phyloP scores from a whole-genome alignment of 2,113 vertebrate genomes.

The Pelodiscus sinensis region DNA sequence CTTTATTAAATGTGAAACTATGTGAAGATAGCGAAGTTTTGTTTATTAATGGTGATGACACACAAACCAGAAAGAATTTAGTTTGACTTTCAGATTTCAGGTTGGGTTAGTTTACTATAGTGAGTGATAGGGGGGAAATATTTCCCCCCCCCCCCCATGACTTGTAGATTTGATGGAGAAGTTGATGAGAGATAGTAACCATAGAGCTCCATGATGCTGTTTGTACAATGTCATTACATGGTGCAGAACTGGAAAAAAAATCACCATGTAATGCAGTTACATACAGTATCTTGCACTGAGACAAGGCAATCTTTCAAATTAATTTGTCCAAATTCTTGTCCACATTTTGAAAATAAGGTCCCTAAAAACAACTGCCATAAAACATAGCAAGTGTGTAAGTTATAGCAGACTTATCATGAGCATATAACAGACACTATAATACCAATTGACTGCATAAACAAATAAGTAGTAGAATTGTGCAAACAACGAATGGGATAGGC shows the following conservation, averaged over 20 bases:
- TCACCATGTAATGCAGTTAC: rapidly evolving
- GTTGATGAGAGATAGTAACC: not conserved
- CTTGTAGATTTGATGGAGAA: not conserved
- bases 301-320: not conserved
- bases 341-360: not conserved
- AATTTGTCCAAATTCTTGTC: too few relatives aligned
- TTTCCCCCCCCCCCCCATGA: not conserved
- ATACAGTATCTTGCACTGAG: not conserved
- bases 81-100: not conserved
- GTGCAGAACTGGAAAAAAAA: not conserved
- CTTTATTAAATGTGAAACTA: rapidly evolving
- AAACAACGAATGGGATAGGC: not conserved
- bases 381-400: not conserved
- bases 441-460: not conserved
- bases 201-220: not conserved
- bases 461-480: not conserved
- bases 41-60: not conserved
- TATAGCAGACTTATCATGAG: not conserved
- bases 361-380: not conserved
- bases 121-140: not conserved
- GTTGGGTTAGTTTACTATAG: not conserved
- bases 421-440: not conserved
- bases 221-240: not conserved
- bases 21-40: rapidly evolving
- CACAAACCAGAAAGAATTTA: not conserved